Evolutionary conservation across 2,888 invertebrate genomes (phyloP).

Genomic region (Capitulum mitella): DNA sequence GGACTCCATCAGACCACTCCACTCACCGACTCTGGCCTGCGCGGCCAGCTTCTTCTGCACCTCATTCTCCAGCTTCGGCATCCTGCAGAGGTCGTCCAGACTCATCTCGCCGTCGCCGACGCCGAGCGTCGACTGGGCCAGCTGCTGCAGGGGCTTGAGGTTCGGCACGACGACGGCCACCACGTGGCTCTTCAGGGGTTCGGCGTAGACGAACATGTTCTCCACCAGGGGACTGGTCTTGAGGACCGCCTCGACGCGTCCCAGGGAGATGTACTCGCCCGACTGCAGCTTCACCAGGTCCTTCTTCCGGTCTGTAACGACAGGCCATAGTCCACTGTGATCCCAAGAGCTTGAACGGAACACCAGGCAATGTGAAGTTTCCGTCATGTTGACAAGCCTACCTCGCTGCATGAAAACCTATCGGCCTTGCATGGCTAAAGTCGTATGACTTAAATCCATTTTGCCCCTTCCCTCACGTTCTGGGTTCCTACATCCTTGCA

Average conservation of each 20-base stretch:
- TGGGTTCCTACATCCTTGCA: too few relatives aligned
- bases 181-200: slow-evolving; percentile 71
- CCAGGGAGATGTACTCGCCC: slow-evolving; percentile 95
- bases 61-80: slow-evolving; percentile 65
- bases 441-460: too few relatives aligned
- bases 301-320: slow-evolving; percentile 98
- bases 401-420: too few relatives aligned
- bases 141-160: slow-evolving; percentile 42
- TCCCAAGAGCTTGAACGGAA: too few relatives aligned
- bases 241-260: slow-evolving; percentile 43
- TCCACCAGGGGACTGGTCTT: slow-evolving; percentile 83
- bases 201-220: slow-evolving; percentile 95
- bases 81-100: slow-evolving; percentile 64
- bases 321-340: too few relatives aligned
- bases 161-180: slow-evolving; percentile 86
- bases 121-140: slow-evolving; percentile 46
- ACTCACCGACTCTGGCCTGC: slow-evolving; percentile 76
- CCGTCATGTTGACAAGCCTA: too few relatives aligned
- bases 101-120: slow-evolving; percentile 59
- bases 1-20: too few relatives aligned
- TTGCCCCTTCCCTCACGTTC: too few relatives aligned
- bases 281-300: slow-evolving; percentile 96
- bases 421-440: too few relatives aligned
- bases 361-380: too few relatives aligned
- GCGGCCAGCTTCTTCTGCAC: slow-evolving; percentile 73